Base-by-base conservation (phyloP, 2,113 vertebrate genomes). In the Dipodomys merriami region DNA sequence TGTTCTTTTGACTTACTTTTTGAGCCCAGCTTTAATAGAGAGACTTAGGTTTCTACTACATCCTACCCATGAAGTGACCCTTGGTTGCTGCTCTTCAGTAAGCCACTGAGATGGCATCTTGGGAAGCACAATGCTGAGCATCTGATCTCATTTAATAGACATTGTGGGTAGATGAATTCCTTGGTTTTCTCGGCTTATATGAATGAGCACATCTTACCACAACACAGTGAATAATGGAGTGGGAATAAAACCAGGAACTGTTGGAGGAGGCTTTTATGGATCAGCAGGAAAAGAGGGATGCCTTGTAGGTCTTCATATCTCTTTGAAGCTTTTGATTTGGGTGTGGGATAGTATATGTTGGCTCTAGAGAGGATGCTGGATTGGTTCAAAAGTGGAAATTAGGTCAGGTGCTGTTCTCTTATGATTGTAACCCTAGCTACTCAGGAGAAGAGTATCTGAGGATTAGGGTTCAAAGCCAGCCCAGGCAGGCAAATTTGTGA, bases 101-200 rank as follows among this genome's bases (percentile, higher is more conserved):
- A 86, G 33, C 25, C 30, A n/a, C 1, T n/a, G 53, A 7, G n/a
- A 12, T 20, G 27, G 57, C 18, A 12, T 49, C 71, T 57, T 29
- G 25, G 49, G 44, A 83, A 67, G 39, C 6, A 44, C 60, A 44
- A 8, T 74, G 15, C 25, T n/a, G 83, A 92, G 53, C 25, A 86
- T 11, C 23, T 29, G 30, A 22, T 16, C 5, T 25, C 7, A n/a
- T 33, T 18, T 33, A 35, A 49, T 25, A 29, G 46, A 33, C 16
- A 6, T 49, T 4, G 12, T 29, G 13, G 25, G 19, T 15, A 3
- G n/a, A 11, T 0, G 1, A 29, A 53, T 27, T 57, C 4, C 6
- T 57, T 39, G 12, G 3, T 20, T 39, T 25, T 46, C 6, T 3
- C 25, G 6, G n/a, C 33, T 1, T 64, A 46, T 67, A 29, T 30